Evolutionary conservation across 64 coral and sea anemone species (phyloP).

Genomic region (Actinia tenebrosa): DNA sequence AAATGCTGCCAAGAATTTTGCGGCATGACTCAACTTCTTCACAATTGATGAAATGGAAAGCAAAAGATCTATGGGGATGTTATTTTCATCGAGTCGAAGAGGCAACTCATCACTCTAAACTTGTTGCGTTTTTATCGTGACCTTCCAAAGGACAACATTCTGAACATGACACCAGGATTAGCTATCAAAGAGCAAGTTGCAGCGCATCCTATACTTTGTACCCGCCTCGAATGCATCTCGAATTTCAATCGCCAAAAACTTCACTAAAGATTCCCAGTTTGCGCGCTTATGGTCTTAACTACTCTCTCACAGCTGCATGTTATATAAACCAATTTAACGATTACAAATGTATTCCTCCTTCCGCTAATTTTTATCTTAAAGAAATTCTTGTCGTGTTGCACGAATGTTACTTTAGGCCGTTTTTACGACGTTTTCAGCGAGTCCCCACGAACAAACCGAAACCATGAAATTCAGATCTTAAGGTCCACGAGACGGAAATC

Average conservation of each 20-base stretch:
- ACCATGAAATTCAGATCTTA: not conserved
- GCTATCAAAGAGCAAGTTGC: conserved; percentile 12
- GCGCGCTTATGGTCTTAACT: not conserved
- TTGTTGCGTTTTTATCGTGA: not conserved
- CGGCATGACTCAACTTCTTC: not conserved
- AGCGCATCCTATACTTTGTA: conserved; percentile 5
- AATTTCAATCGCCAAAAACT: conserved; percentile 5
- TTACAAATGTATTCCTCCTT: not conserved
- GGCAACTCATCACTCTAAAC: not conserved
- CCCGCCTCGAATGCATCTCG: not conserved
- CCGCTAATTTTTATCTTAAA: not conserved
- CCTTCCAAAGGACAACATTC: not conserved
- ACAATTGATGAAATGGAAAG: not conserved
- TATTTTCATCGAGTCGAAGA: not conserved
- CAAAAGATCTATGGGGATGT: not conserved
- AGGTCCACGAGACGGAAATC: not conserved
- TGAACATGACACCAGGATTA: conserved; percentile 11
- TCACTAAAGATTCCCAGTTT: not conserved
- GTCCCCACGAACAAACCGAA: not conserved
- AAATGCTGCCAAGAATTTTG: not conserved
- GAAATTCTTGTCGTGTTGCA: not conserved
- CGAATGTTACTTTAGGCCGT: not conserved
- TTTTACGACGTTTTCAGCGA: not conserved
- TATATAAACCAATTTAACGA: conserved; percentile 13
- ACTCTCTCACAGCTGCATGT: not conserved